Evolutionary conservation across 2,888 invertebrate species (phyloP), one percentile per base, ranked within the genome.

Genomic region (Erannis defoliaria): DNA sequence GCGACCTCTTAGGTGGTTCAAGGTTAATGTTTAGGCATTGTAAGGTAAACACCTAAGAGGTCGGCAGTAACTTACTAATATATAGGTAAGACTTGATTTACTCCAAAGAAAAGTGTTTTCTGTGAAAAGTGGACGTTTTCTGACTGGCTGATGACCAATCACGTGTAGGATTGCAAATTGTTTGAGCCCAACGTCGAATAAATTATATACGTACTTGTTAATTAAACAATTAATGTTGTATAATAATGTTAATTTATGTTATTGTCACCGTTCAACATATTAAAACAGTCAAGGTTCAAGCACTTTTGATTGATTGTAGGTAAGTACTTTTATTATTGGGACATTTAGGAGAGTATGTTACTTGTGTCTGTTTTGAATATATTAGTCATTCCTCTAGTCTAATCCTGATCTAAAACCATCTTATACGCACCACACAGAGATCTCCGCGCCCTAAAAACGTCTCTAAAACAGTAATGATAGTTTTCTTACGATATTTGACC

Each of bases 401-500:
- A 68, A 64, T 70, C 74, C 71, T 74, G 73, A 75, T 73, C 73
- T 72, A 77, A 71, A 77, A 72, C 72, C 70, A 72, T 74, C 73
- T 66, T 64, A 64, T 75, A 77, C 72, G 68, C 77, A 76, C 73
- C 70, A 72, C 67, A 71, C 71, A 67, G 64, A 64, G 76, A 80
- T 82, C 81, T 85, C 81, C 67, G 77, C 80, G 84, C 75, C 78
- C 82, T 79, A 81, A 82, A 85, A 82, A 84, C 75, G 58, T 70
- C 68, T 66, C 3, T 50, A 72, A 75, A 35, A 48, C 37, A 38
- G 40, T 3, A 26, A 54, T 35, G 1, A 74, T 75, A 77, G 70
- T 69, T 75, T 77, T 78, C 68, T 70, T 71, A 49, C 21, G 38
- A 45, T 53, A 38, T 48, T 46, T 67, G 69, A 75, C 71, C 84